These are phyloP conservation scores for Labeo rohita DNA, from an alignment of 2,113 vertebrate genomes.

Conservation along the genomic window DNA sequence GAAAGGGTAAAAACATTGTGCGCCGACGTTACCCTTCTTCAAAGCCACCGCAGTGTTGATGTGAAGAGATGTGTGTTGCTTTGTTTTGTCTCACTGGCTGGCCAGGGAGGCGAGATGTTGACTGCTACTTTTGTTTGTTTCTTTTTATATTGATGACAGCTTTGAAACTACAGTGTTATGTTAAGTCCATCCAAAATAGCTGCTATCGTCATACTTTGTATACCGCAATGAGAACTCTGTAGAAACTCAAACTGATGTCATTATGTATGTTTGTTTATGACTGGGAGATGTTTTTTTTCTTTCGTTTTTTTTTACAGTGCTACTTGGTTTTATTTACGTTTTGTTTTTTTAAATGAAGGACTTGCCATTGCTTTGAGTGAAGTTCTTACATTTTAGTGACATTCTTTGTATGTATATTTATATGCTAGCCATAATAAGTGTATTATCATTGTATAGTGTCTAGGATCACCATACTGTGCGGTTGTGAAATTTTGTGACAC, in stretches of 20 bases:
- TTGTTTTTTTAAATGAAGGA: conserved; percentile 65
- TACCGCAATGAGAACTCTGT: conserved; percentile 55
- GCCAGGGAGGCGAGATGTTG: conserved; percentile 75
- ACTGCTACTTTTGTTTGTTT: conserved; percentile 64
- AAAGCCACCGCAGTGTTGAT: conserved; percentile 68
- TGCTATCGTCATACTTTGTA: conserved; percentile 59
- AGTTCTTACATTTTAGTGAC: conserved; percentile 69
- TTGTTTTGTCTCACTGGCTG: conserved; percentile 79
- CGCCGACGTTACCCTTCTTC: conserved; percentile 64
- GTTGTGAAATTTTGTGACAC: conserved; percentile 62
- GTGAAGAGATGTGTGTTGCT: conserved; percentile 68
- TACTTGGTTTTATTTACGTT: conserved; percentile 71
- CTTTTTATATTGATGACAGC: conserved; percentile 49
- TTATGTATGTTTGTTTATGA: conserved; percentile 59
- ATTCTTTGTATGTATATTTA: conserved; percentile 74
- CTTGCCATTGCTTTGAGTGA: conserved; percentile 64
- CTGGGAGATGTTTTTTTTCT: conserved; percentile 53
- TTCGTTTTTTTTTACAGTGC: conserved; percentile 57
- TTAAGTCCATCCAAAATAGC: conserved; percentile 67
- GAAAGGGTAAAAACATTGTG: conserved; percentile 58
- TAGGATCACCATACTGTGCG: conserved; percentile 65
- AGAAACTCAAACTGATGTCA: conserved; percentile 47
- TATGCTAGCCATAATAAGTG: conserved; percentile 70
- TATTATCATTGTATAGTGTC: conserved; percentile 65
- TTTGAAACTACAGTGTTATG: conserved; percentile 68